Conservation (phyloP, 2,113 vertebrate species). For the Alectura lathami region DNA sequence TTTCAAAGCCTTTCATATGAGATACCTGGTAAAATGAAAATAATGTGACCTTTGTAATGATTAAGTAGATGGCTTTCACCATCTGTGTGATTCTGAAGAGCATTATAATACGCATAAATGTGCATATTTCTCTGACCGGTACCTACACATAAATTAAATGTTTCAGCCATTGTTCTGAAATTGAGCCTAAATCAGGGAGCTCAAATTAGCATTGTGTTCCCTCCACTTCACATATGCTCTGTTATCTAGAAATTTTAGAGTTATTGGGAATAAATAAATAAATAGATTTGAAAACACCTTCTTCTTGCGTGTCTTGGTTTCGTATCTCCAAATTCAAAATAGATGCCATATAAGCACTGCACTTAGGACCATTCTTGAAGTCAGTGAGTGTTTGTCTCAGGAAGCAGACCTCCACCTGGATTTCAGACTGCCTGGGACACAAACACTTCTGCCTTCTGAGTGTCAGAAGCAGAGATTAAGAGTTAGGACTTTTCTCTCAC, state of each 20-base stretch:
- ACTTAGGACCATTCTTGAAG: not conserved
- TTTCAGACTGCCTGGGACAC: not conserved
- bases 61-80: not conserved
- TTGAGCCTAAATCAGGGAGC: not conserved
- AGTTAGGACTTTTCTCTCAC: not conserved
- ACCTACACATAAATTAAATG: not conserved
- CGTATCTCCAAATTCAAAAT: not conserved
- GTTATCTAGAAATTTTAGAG: not conserved
- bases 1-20: not conserved
- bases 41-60: not conserved
- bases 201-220: not conserved
- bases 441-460: not conserved
- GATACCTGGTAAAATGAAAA: not conserved
- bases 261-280: not conserved
- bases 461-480: not conserved
- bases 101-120: not conserved
- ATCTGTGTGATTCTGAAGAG: not conserved
- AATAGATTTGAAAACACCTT: not conserved
- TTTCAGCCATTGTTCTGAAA: not conserved
- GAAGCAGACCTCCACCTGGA: not conserved
- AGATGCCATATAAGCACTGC: not conserved
- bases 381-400: accelerated
- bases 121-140: not conserved
- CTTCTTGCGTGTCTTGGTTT: not conserved
- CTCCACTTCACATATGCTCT: not conserved